Base-by-base conservation (phyloP, 2,888 invertebrate species). In the Pantelozetes paolii region DNA sequence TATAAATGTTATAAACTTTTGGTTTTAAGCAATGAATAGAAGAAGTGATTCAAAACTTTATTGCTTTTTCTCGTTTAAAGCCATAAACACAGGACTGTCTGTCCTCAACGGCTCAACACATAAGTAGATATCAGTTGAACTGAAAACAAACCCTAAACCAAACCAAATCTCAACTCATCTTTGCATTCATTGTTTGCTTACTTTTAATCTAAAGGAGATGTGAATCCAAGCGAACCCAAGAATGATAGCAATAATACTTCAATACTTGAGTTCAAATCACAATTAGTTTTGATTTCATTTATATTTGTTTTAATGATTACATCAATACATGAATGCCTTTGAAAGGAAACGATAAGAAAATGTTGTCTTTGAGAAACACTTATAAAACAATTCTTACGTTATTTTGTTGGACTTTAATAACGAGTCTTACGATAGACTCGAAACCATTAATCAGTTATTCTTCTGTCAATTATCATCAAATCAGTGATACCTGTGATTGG, bases 401-500 rank as follows among this genome's bases (percentile, higher is more conserved):
- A 20, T 5, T 54, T 9, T 26, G 5, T 3, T 28, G 26, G 70
- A 42, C 70, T 26, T 42, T 70, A 3, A 6, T 15, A 23, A 26
- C 15, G 23, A 67, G 15, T 36, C 28, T 8, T 42, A 3, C 15
- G 42, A 42, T 42, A 30, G 32, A 32, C 8, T 70, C 15, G 5
- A 23, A 9, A 20, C 48, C 70, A n/a, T n/a, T n/a, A 9, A 28
- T 40, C 2, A 70, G 36, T 6, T 45, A 70, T n/a, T 26, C 11
- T 26, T n/a, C 42, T 15, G 23, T 36, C 8, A 36, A 73, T 59
- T 48, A 54, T 70, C 36, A 42, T 18, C 48, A 54, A 36, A 50
- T 73, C 8, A 73, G 71, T 62, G 74, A 74, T 64, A 20, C 23
- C 40, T 74, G 74, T 45, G 74, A 74, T 64, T 74, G 74, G 74